These are phyloP conservation scores for Dissostichus mawsoni DNA, from an alignment of 2,113 vertebrate genomes.

Conservation along the genomic window DNA sequence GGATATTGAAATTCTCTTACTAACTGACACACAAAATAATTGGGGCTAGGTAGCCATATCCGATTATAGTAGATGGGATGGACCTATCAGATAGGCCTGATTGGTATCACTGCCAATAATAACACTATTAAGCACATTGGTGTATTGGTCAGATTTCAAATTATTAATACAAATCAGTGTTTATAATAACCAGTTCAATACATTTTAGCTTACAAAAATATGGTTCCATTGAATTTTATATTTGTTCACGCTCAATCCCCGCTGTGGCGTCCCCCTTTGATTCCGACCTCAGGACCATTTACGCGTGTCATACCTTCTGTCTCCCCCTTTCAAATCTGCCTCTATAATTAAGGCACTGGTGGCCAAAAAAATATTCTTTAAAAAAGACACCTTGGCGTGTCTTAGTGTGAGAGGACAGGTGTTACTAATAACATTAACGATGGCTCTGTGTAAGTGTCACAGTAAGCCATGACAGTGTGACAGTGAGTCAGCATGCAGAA, in stretches of 20 bases:
- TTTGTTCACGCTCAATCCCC: no score
- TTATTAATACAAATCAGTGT: background rate
- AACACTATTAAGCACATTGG: background rate
- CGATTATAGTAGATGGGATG: background rate
- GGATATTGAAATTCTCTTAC: no score
- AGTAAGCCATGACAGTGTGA: background rate
- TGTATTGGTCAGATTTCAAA: no score
- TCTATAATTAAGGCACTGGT: no score
- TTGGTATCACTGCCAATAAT: background rate
- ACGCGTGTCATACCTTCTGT: no score
- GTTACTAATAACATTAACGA: background rate
- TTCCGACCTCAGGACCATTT: no score
- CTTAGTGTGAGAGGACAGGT: background rate
- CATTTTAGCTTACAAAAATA: background rate
- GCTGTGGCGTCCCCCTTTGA: no score
- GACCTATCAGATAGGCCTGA: background rate
- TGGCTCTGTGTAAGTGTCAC: background rate
- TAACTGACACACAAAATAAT: no score
- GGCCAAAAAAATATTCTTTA: background rate
- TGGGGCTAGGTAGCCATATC: background rate
- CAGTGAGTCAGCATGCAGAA: background rate
- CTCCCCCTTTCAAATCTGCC: no score
- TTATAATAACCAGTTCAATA: background rate
- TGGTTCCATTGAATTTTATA: background rate
- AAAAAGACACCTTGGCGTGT: background rate